Evolutionary conservation across 2,113 vertebrate species (phyloP), one percentile per base, ranked within the genome.

Genomic region (Vanacampus margaritifer): DNA sequence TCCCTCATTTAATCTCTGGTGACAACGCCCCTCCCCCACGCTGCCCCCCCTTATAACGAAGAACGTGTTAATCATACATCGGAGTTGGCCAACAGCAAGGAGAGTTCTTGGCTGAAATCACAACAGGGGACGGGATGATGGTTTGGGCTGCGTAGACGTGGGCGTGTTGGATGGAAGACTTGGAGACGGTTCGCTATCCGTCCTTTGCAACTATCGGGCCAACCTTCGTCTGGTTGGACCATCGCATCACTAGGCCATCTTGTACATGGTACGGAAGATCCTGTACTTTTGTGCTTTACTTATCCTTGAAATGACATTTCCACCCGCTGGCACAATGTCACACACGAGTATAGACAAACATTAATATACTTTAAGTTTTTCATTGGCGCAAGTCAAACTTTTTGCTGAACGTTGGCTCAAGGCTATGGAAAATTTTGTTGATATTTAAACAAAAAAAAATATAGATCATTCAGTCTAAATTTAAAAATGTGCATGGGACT

Each of bases 31-130:
- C 59, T 68, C 50, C 67, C 21, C 62, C 67, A 57, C 12, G 0
- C 13, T 2, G 9, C 57, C 57, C 19, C 59, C 37, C 54, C 17
- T 43, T 60, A 60, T 53, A 81, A 69, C 73, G 77, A 82, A 79
- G 65, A 83, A 87, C 78, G 84, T 86, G 89, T 89, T 86, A 88
- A 87, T 86, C 78, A 80, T 80, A 84, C 78, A 83, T 79, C 75
- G 63, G 78, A 80, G 80, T 88, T 83, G 80, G 83, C 88, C 82
- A 76, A 86, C 74, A 84, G 84, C 80, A 77, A 86, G 69, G 81
- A 85, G 79, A 83, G 28, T 76, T 73, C 83, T 67, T 68, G 76
- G 83, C 86, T 83, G 83, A 83, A 87, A 78, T 88, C 79, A 84
- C 83, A 82, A 79, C 84, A 83, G 84, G 82, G 82, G 82, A 81